Base-by-base conservation (phyloP, 2,797 vertebrate genomes). In the Clangula hyemalis region DNA sequence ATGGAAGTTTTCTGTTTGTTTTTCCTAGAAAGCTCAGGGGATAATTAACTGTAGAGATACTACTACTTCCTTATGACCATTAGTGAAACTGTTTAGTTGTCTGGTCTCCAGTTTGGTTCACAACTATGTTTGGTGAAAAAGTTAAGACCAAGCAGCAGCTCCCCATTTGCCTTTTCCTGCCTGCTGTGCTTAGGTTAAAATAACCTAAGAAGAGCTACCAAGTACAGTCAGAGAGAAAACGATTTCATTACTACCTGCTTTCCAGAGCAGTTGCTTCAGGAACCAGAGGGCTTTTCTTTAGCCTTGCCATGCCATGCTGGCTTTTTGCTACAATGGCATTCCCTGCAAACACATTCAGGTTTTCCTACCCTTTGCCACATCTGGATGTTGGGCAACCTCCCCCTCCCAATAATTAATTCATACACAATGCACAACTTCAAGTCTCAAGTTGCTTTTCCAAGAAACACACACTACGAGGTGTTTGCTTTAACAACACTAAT, bases 401-500 rank as follows among this genome's bases (percentile, higher is more conserved):
- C 9, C 2, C 20, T 30, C 13, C 39, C 62, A 43, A 0, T 58
- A 65, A 90, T 81, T 62, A 60, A 17, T 83, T 81, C 64, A 22
- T 57, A 30, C 43, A 91, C 30, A 64, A 66, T 12, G 34, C 65
- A 68, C 15, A 15, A 43, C 21, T 86, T 90, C 43, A 85, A 16
- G 39, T 2, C 6, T 71, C 49, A 90, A 89, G 56, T 41, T n/a
- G 15, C 75, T 82, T 93, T 91, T 93, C 62, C 78, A 72, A 58
- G 45, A 36, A 89, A 70, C 36, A 4, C 21, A 47, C 72, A 0
- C 36, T 36, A n/a, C 13, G 41, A 89, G 60, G 68, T 73, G 79
- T 85, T 96, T 74, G 49, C 79, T 93, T 86, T 76, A 92, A 64
- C 51, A 86, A 32, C 62, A 51, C 8, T 21, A 89, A 81, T 15